Evolutionary conservation across 2,113 vertebrate genomes (phyloP), one percentile per base, ranked within the genome.

Genomic region (Progne subis): DNA sequence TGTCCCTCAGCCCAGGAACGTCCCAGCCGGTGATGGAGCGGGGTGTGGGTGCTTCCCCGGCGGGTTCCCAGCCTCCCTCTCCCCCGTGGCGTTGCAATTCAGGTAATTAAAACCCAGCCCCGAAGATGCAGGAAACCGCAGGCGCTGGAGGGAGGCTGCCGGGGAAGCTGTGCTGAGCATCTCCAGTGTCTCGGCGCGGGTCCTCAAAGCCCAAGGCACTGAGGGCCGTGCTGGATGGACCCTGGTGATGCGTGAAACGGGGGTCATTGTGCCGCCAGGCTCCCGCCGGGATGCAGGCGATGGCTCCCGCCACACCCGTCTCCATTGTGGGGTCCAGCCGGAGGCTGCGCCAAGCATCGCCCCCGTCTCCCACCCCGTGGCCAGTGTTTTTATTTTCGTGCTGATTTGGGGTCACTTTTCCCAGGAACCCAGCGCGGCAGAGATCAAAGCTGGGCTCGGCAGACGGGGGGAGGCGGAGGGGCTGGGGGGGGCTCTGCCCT

Each of bases 31-130:
- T 32, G 80, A 52, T 34, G 31, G 81, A 88, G 57, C 19, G 9
- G 68, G 81, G n/a, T 80, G 10, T 61, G 32, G 89, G 90, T 57
- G 8, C 57, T 43, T 88, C 52, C 88, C 82, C 82, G 88, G 55
- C 69, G 41, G 86, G 82, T 69, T 83, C 74, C 81, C 91, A 79
- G 94, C 92, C 87, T 90, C 90, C 59, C 52, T 89, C 69, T 95
- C 89, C 93, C 93, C 91, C 24, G 47, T 86, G 94, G 92, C 92
- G 37, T 88, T 86, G 86, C 86, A 71, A 92, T 93, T 92, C 96
- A 96, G 94, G 96, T 96, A 96, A 96, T 96, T 95, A 96, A 96
- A 95, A 95, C 91, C 93, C 94, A 94, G 25, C 86, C 91, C 79
- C 31, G 50, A 95, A 94, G 86, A 86, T 6, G 86, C 94, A 95